Conservation (phyloP, 2,113 vertebrate genomes). For the Tapirus terrestris region DNA sequence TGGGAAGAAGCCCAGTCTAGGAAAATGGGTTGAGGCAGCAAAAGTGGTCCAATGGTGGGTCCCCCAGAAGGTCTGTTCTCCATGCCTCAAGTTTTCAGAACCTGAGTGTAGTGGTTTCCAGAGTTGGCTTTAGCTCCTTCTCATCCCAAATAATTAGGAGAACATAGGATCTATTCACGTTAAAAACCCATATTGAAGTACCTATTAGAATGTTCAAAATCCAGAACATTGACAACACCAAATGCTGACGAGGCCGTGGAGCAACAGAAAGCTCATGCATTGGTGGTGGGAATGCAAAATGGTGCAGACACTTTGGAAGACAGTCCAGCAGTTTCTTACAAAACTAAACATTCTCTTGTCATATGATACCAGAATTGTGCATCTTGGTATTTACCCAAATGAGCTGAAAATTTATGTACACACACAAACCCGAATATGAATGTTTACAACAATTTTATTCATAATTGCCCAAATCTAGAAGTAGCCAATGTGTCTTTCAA, state of each 20-base stretch:
- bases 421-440: too few species aligned
- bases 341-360: neutral
- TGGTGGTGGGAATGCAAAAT: neutral
- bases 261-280: too few species aligned
- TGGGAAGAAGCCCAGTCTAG: neutral
- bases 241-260: rapidly evolving
- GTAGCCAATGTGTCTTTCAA: neutral
- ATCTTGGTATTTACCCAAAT: neutral
- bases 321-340: neutral
- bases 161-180: neutral
- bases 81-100: neutral
- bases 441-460: neutral
- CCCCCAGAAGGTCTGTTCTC: neutral
- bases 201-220: neutral
- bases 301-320: neutral
- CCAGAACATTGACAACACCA: neutral
- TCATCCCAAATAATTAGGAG: neutral
- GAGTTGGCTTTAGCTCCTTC: neutral
- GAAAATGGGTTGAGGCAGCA: neutral
- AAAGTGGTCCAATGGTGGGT: neutral
- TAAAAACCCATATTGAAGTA: rapidly evolving
- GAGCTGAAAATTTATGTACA: neutral
- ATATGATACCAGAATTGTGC: too few species aligned
- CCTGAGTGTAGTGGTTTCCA: neutral
- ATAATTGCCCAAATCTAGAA: too few species aligned